A percentile compares a stretch with the other conserved stretches of the same genome.
These are phyloP conservation scores for Anthonomus grandis DNA, from an alignment of 1,140 invertebrate genomes.

Conservation along the genomic window DNA sequence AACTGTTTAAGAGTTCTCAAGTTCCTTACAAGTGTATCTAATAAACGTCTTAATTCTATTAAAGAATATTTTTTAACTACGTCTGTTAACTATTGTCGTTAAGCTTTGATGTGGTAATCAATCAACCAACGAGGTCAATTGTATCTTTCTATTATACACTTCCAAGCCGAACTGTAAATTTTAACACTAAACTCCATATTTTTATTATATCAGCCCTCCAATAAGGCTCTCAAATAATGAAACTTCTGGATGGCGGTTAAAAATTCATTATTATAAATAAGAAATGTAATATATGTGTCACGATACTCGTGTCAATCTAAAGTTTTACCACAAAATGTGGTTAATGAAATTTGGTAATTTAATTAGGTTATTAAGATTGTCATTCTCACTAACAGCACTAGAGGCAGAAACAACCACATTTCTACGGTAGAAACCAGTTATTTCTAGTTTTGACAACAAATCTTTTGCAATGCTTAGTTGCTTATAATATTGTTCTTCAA, in stretches of 20 bases:
- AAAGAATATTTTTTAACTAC: neutral
- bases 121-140: constrained; percentile 34
- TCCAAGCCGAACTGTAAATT: constrained; percentile 42
- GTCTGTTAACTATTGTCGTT: constrained; percentile 8
- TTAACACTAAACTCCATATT: constrained; percentile 29
- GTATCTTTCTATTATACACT: constrained; percentile 37
- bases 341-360: neutral
- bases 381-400: too few relatives aligned
- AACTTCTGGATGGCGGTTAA: constrained; percentile 1
- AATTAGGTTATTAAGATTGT: too few relatives aligned
- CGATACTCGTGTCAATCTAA: constrained; percentile 3
- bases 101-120: constrained; percentile 14
- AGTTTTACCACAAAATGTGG: constrained; percentile 16
- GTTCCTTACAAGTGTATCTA: neutral
- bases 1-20: neutral
- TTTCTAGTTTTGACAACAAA: too few relatives aligned
- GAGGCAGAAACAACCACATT: too few relatives aligned
- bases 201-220: constrained; percentile 32
- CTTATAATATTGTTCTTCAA: too few relatives aligned
- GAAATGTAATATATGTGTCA: neutral
- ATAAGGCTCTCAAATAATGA: constrained; percentile 32
- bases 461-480: too few relatives aligned
- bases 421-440: too few relatives aligned
- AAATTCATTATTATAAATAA: neutral
- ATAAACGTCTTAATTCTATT: neutral